Evolutionary conservation across 2,797 vertebrate species (phyloP).

Genomic region (Dermochelys coriacea): DNA sequence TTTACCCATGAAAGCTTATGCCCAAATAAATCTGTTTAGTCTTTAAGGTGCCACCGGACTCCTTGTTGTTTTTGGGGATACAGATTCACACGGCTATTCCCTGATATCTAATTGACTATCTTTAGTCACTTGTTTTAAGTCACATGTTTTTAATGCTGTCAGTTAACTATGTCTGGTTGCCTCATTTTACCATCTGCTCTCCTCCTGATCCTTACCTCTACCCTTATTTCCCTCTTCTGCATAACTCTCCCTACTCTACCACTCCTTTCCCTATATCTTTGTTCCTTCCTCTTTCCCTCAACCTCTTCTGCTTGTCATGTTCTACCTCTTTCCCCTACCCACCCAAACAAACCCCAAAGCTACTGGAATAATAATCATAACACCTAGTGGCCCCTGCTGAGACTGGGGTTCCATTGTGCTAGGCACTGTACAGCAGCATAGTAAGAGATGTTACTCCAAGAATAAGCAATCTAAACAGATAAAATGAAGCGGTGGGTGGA

Average conservation of each 20-base stretch:
- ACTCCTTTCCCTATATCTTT: background rate
- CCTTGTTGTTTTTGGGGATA: too few species aligned
- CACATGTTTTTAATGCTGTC: background rate
- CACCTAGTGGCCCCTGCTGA: background rate
- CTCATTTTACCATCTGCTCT: conserved; percentile 8
- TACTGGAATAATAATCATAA: background rate
- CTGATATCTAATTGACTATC: background rate
- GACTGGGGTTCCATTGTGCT: background rate
- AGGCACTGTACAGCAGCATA: background rate
- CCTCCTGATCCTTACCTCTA: background rate
- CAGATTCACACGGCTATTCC: too few species aligned
- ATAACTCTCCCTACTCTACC: background rate
- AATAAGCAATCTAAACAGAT: background rate
- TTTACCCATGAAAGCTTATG: too few species aligned
- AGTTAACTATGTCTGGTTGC: background rate
- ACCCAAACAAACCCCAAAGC: background rate
- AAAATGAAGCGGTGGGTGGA: background rate
- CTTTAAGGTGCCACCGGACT: too few species aligned
- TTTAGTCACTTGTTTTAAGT: background rate
- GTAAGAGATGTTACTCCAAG: background rate
- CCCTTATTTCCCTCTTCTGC: conserved; percentile 8
- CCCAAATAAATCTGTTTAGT: too few species aligned
- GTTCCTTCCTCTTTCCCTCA: background rate
- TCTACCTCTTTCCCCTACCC: background rate
- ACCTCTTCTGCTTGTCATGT: background rate